Conservation (phyloP, 1,140 invertebrate genomes). For the Papilio glaucus region DNA sequence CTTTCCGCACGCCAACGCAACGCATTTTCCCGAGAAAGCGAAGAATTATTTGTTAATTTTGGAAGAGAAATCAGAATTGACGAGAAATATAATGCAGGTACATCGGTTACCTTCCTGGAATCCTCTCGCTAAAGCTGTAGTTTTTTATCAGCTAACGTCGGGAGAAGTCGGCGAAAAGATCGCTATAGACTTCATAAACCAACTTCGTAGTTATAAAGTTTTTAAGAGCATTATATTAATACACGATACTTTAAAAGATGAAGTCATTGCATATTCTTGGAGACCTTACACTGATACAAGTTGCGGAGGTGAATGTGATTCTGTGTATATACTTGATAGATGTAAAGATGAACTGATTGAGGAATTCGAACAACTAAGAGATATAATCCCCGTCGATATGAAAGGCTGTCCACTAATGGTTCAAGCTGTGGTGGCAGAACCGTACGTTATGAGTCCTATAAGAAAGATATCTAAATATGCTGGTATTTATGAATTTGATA, state of each 20-base stretch:
- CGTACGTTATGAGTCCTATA: conserved; percentile 77
- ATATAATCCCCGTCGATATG: conserved; percentile 73
- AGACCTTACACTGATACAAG: conserved; percentile 75
- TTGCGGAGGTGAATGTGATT: conserved; percentile 73
- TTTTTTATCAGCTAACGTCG: conserved; percentile 68
- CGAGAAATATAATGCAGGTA: conserved; percentile 71
- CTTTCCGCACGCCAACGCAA: conserved; percentile 76
- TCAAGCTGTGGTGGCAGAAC: conserved; percentile 77
- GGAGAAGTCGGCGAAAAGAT: conserved; percentile 60
- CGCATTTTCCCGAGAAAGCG: conserved; percentile 82
- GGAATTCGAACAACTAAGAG: conserved; percentile 61
- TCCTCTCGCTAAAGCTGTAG: conserved; percentile 78
- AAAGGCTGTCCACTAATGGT: conserved; percentile 75
- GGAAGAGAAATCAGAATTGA: conserved; percentile 74
- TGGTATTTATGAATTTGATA: conserved; percentile 74
- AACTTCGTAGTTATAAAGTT: conserved; percentile 69
- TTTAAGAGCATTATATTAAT: conserved; percentile 76
- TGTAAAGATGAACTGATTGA: conserved; percentile 69
- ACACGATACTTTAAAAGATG: conserved; percentile 57
- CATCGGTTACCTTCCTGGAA: conserved; percentile 81
- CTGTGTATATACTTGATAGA: conserved; percentile 74
- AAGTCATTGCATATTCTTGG: conserved; percentile 77
- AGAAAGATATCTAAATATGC: conserved; percentile 60
- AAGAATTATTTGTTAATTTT: conserved; percentile 83
- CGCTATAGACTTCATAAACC: conserved; percentile 72